Evolutionary conservation across 1,140 invertebrate genomes (phyloP), one percentile per base, ranked within the genome.

Genomic region (Zophobas atratus): DNA sequence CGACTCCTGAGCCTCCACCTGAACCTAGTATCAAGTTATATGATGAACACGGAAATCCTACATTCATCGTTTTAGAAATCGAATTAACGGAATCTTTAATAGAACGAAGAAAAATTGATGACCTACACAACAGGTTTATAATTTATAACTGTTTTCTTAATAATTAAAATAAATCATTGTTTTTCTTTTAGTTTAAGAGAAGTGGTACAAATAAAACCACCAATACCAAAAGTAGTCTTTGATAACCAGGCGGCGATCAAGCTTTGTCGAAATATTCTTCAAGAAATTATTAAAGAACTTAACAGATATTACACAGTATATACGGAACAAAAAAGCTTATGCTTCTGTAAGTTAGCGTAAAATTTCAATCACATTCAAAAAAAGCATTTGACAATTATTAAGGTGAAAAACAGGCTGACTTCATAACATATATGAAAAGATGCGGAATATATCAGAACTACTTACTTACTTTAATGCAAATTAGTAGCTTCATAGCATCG

Each of bases 51-150:
- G 82, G 81, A 36, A 76, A 84, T 70, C 82, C 75, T 34, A 79
- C 80, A 48, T 84, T 84, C 76, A 77, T 84, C 33, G 49, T 84
- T 36, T 70, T 84, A 6, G 82, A 84, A 81, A 79, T 84, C 33
- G 82, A 83, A 78, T 55, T 85, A 20, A 70, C 78, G 6, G 80
- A 82, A 72, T 79, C 84, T 4, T 46, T 84, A 0, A 53, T 63
- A 6, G 73, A 75, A 8, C 74, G 76, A 73, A 57, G 79, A 74
- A 48, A 79, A 1, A 33, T 83, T 4, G 81, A 84, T 75, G 82
- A 84, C 33, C 20, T 85, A 49, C 71, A 74, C 34, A 43, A 75
- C 8, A 70, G 76, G 72, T 82, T 56, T 57, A 35, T 70, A 46
- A 6, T 32, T 35, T 48, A 33, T 67, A 20, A 20, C 20, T 20